Evolutionary conservation across 1,140 invertebrate genomes (phyloP), one percentile per base, ranked within the genome.

Genomic region (Drosophila cardini): DNA sequence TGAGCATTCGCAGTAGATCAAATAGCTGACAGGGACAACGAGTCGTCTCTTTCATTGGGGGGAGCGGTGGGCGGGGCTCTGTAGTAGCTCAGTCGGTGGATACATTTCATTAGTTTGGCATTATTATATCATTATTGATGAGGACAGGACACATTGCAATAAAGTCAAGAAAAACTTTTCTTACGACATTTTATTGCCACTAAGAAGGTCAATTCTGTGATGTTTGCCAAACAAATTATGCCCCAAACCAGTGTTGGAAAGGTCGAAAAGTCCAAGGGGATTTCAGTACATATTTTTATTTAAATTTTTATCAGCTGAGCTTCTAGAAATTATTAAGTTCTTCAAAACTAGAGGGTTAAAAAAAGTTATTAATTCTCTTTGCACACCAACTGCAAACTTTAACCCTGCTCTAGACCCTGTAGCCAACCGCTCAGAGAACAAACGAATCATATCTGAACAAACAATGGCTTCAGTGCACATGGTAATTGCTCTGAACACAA

Each of bases 1-100:
- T 26, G 21, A 26, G 40, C 21, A 21, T 16, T 73, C 78, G 56
- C 74, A 82, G 82, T 86, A 76, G 79, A 83, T 86, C 82, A 85
- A 82, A 87, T 82, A 15, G 36, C 68, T 61, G 73, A 61, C 65
- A 72, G 76, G 50, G 5, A 16, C 8, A 34, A 61, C 4, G 21
- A 26, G 21, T 26, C 21, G 42, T 34, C 42, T 18, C 34, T 15
- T 53, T 36, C n/a, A n/a, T n/a, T 30, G 10, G 15, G 16, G 0
- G 48, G 15, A 4, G n/a, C n/a, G n/a, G n/a, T n/a, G n/a, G n/a
- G n/a, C n/a, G n/a, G n/a, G n/a, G n/a, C 15, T 2, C n/a, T 15
- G 26, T n/a, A 32, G 48, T 45, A 57, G 78, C 43, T 85, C 11
- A 62, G 26, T n/a, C 42, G 32, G 32, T 67, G 63, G 62, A 67